Conservation (phyloP, 2,888 invertebrate species). For the Aleiodes leptofemur region DNA sequence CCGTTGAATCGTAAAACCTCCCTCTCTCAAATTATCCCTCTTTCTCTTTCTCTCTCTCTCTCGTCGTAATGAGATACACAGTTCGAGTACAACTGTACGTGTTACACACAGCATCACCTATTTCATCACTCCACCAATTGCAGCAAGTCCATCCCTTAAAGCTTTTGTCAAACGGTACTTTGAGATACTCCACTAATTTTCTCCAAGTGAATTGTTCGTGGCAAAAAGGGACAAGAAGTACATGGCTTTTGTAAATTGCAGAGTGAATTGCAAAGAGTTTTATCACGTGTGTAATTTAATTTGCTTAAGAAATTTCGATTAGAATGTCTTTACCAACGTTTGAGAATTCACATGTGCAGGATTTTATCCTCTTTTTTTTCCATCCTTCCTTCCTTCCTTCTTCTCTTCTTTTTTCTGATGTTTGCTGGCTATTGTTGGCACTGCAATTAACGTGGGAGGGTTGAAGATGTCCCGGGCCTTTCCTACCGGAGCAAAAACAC, state of each 20-base stretch:
- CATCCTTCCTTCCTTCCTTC: background rate
- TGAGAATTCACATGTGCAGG: no score
- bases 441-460: conserved; percentile 17
- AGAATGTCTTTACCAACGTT: background rate
- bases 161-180: conserved; percentile 14
- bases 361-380: background rate
- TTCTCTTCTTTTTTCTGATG: background rate
- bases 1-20: conserved; percentile 13
- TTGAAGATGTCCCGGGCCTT: conserved; percentile 5
- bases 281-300: conserved; percentile 8
- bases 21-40: conserved; percentile 7
- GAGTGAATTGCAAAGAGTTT: conserved; percentile 8
- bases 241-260: background rate
- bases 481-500: background rate
- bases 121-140: conserved; percentile 5
- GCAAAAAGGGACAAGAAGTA: background rate
- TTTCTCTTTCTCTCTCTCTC: background rate
- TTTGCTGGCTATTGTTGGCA: conserved; percentile 4
- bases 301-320: conserved; percentile 11
- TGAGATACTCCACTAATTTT: conserved; percentile 2
- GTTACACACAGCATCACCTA: background rate
- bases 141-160: background rate
- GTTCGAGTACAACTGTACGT: background rate
- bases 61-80: no score
- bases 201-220: conserved; percentile 5